These are phyloP conservation scores for Grus americana DNA, from an alignment of 2,113 vertebrate species.

Conservation along the genomic window DNA sequence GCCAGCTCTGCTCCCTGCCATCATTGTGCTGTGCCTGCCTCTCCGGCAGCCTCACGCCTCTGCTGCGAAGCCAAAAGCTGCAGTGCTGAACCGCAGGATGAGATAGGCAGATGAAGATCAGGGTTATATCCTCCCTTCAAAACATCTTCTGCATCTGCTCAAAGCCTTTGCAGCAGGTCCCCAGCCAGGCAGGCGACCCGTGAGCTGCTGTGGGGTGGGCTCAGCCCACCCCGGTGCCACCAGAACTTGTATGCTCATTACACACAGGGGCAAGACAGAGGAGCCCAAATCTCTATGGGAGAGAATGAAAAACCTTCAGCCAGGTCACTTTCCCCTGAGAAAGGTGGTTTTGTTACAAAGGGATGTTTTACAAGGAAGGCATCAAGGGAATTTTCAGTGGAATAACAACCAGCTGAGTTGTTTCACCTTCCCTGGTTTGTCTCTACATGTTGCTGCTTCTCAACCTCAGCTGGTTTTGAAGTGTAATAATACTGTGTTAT, in stretches of 20 bases:
- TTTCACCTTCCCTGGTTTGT: conserved; percentile 36
- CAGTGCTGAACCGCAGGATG: rapidly evolving
- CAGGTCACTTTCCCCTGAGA: not conserved
- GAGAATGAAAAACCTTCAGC: not conserved
- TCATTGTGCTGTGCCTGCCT: rapidly evolving
- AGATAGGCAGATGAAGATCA: rapidly evolving
- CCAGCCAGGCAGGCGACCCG: not conserved
- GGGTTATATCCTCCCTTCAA: not conserved
- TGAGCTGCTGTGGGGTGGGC: not conserved
- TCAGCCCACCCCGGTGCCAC: not conserved
- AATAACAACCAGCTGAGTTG: not conserved
- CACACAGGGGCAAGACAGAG: not conserved
- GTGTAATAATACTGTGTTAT: conserved; percentile 14
- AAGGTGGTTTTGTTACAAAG: not conserved
- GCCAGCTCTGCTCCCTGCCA: not conserved
- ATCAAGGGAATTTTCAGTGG: conserved; percentile 29
- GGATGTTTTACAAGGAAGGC: conserved; percentile 20
- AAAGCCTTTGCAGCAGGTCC: not conserved
- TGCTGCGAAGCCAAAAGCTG: not conserved
- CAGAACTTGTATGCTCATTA: not conserved
- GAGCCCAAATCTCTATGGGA: not conserved
- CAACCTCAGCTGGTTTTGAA: conserved; percentile 27
- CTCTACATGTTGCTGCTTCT: conserved; percentile 43
- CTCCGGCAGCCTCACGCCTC: not conserved
- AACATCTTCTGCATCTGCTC: not conserved